Conservation (phyloP, 2,113 vertebrate species). For the Phrynosoma platyrhinos region DNA sequence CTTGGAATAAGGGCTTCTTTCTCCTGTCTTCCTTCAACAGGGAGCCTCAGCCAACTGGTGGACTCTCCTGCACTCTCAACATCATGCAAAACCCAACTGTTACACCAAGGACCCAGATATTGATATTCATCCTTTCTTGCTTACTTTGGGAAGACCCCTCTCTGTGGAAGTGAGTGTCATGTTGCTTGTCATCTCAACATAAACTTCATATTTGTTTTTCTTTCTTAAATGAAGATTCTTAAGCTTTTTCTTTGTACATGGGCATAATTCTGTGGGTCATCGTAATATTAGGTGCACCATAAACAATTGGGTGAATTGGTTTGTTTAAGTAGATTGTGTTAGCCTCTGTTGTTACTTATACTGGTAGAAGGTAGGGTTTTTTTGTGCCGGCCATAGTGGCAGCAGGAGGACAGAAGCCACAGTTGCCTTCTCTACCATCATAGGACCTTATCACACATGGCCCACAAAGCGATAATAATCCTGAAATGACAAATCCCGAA, state of each 20-base stretch:
- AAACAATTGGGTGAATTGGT: too few species aligned
- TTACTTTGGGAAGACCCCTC: conserved; percentile 74
- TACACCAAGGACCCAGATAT: conserved; percentile 79
- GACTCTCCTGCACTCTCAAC: conserved; percentile 77
- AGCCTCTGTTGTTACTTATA: too few species aligned
- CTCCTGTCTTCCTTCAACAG: conserved; percentile 54
- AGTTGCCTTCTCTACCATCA: too few species aligned
- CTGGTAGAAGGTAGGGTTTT: too few species aligned
- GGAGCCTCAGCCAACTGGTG: conserved; percentile 77
- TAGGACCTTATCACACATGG: too few species aligned
- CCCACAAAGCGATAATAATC: too few species aligned
- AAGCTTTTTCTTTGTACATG: neutral
- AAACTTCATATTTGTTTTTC: neutral
- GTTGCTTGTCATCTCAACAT: neutral
- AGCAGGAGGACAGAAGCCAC: too few species aligned
- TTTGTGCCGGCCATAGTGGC: too few species aligned
- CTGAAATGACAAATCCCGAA: too few species aligned
- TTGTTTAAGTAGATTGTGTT: too few species aligned
- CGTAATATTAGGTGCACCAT: neutral
- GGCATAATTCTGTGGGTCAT: neutral
- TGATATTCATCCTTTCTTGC: conserved; percentile 74
- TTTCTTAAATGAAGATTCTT: neutral
- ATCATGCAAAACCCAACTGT: conserved; percentile 80
- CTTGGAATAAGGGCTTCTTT: too few species aligned
- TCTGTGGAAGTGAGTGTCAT: conserved; percentile 79